Evolutionary conservation across 2,797 vertebrate species (phyloP), one percentile per base, ranked within the genome.

Genomic region (Hephaestus fuliginosus): DNA sequence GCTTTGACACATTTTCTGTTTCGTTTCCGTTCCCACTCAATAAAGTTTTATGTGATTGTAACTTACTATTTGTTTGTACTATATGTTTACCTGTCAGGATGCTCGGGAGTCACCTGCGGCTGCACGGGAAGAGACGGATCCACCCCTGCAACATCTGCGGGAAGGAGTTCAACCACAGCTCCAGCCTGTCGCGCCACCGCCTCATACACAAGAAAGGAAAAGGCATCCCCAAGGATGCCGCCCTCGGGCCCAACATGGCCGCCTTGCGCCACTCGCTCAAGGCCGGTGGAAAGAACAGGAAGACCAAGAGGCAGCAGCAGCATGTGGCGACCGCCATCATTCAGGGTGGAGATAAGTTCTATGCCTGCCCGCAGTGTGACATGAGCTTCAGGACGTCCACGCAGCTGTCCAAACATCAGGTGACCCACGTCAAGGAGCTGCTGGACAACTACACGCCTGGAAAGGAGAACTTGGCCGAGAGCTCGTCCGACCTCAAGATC

Each of bases 131-230:
- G 87, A 85, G 94, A 49, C 87, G 95, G 53, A 94, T 95, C 60
- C 95, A 95, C 70, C 94, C 92, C 30, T 95, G 95, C 64, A 95
- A 94, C 88, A 92, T 95, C 78, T 96, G 95, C 1, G 95, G 95
- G 9, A 96, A 96, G 82, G 94, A 93, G 84, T 96, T 96, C 75
- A 96, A 95, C 85, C 95, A 96, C 88, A 95, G 94, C 84, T 96
- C 95, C 49, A 96, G 95, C 71, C 85, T 96, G 69, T 95, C 94
- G 0, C 93, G 95, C n/a, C 95, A 96, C 69, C 90, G 94, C 61
- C 93, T 95, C 69, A 93, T 95, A 82, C 95, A 96, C 84, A 95
- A 95, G 87, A 94, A 94, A 58, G 94, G 92, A 0, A 91, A 92
- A 57, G 90, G 91, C 12, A 49, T 86, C 60, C 49, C 88, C 63